Percentiles rank a stretch among this genome's conserved stretches.
Evolutionary conservation across 2,113 vertebrate species (phyloP).

Genomic region (Gorsachius goisagi): DNA sequence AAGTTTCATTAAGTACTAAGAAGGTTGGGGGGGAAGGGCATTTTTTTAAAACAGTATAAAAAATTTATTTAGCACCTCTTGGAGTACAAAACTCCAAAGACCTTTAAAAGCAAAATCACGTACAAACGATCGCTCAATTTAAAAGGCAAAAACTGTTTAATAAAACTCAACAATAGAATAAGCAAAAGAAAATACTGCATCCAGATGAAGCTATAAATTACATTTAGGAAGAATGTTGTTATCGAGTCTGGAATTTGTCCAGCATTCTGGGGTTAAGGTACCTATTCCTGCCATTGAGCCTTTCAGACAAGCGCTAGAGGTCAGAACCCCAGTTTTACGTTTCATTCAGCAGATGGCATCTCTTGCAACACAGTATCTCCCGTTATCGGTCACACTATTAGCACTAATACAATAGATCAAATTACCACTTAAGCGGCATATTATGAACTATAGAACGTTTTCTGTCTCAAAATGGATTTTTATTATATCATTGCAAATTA

Average conservation of each 20-base stretch:
- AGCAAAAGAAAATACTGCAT: neutral
- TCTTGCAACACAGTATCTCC: neutral
- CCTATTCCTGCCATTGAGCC: neutral
- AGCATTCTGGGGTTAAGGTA: neutral
- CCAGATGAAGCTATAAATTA: constrained; percentile 56
- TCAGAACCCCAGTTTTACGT: neutral
- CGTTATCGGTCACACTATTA: neutral
- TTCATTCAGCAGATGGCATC: neutral
- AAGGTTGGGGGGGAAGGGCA: neutral
- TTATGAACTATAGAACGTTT: neutral
- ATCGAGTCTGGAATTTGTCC: neutral
- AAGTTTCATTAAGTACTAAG: neutral
- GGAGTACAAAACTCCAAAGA: neutral
- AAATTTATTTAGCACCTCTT: neutral
- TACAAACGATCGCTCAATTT: neutral
- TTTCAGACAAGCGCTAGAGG: neutral
- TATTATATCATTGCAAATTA: neutral
- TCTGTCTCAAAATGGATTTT: neutral
- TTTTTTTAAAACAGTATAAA: neutral
- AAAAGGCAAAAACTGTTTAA: constrained; percentile 35
- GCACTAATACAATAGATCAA: neutral
- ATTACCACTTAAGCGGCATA: neutral
- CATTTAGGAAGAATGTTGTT: neutral
- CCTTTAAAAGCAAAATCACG: neutral
- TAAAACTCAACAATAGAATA: neutral